Evolutionary conservation across 2,113 vertebrate species (phyloP), one percentile per base, ranked within the genome.

Genomic region (Phasianus colchicus): DNA sequence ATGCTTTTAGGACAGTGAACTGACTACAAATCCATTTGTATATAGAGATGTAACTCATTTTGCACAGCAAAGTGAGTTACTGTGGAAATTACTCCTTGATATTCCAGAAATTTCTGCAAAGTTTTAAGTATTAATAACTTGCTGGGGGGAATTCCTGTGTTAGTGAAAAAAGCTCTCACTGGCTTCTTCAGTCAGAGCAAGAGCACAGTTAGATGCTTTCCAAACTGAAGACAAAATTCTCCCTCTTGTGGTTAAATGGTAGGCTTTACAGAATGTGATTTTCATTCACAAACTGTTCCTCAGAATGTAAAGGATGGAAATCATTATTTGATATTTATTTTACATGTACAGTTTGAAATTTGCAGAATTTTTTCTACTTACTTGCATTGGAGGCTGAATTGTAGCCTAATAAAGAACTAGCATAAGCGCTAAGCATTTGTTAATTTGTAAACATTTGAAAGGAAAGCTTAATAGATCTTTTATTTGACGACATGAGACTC

Each of bases 291-390:
- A 70, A 42, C 17, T 43, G 20, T 48, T 86, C 12, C 10, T 80
- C 21, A 45, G 7, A 65, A 11, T 24, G 4, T 61, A 70, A 69
- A 57, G 82, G 48, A 72, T 29, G 13, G 38, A 76, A 21, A 30
- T 10, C 18, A 63, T 73, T 80, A 24, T 43, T 89, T 66, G 22
- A 1, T 43, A 38, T 5, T 50, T 83, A 73, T n/a, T 70, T 84
- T 36, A 48, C 0, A 3, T 1, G 0, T 60, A 16, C 1, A 6
- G 61, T 19, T 83, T 85, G 30, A n/a, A 55, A 2, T 80, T 45
- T 69, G 43, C 76, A 25, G 12, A 73, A 17, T 69, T 65, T 65
- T 86, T 79, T 73, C 22, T n/a, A 5, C 40, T 75, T 58, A 89
- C 13, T 25, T 70, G 11, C 32, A 22, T 54, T 80, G 20, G 32